Percentiles rank a stretch among this genome's conserved stretches.
phyloP scores from a whole-genome alignment of 2,888 invertebrate species.

The Cremastinae sp. region DNA sequence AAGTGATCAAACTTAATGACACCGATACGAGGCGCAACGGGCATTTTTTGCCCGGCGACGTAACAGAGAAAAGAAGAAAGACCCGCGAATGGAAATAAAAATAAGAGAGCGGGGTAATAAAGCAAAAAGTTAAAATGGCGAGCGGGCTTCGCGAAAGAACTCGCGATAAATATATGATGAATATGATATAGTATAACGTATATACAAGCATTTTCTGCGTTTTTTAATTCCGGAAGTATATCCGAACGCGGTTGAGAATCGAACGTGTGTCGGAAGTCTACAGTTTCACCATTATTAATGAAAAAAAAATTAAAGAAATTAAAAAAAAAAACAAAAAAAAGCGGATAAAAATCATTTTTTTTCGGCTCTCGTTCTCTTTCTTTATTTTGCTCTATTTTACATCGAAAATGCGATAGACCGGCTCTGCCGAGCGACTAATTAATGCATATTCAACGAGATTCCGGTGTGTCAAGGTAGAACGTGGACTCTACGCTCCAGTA shows the following conservation, averaged over 20 bases:
- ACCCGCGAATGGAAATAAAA: not conserved
- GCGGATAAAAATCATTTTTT: too few relatives aligned
- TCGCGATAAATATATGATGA: constrained; percentile 16
- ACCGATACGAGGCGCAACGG: constrained; percentile 12
- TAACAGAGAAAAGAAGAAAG: constrained; percentile 6
- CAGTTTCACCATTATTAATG: constrained; percentile 21
- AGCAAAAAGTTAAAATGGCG: too few relatives aligned
- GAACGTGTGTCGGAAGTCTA: constrained; percentile 32
- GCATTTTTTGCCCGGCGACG: not conserved
- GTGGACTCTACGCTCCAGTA: constrained; percentile 32
- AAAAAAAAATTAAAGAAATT: not conserved
- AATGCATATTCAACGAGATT: constrained; percentile 55
- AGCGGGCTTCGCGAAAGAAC: not conserved
- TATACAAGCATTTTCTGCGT: constrained; percentile 4
- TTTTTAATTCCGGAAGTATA: constrained; percentile 30
- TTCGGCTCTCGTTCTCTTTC: constrained; percentile 4
- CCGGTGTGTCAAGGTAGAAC: constrained; percentile 49
- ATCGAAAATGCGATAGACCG: constrained; percentile 20
- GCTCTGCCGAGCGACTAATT: constrained; percentile 40
- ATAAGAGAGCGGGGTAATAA: too few relatives aligned
- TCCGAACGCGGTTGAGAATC: not conserved
- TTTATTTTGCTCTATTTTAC: not conserved
- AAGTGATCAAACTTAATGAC: constrained; percentile 51
- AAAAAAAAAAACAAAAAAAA: too few relatives aligned
- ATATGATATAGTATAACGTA: constrained; percentile 18